A percentile compares a stretch with the other conserved stretches of the same genome.
Conservation (phyloP, 2,113 vertebrate genomes). For the Myiozetetes cayanensis region DNA sequence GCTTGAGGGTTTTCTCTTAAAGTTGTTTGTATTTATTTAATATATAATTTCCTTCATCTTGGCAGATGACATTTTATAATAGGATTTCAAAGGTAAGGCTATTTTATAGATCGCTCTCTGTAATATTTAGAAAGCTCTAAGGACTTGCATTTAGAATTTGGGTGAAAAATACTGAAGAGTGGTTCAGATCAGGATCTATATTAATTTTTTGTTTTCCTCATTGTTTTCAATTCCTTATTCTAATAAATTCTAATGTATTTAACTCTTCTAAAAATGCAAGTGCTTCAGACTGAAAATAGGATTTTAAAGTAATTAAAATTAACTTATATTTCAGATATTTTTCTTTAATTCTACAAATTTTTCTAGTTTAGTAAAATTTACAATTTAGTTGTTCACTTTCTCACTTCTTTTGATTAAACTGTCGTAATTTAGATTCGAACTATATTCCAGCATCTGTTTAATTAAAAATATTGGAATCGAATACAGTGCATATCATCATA, state of each 20-base stretch:
- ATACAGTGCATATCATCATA: neutral
- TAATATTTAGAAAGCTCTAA: neutral
- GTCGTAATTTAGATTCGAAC: neutral
- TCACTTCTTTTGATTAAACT: neutral
- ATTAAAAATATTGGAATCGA: neutral
- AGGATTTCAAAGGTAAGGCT: slow-evolving; percentile 10
- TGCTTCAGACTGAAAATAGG: neutral
- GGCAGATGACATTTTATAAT: neutral
- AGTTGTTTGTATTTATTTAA: neutral
- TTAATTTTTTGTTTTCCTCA: neutral
- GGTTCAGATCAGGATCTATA: neutral
- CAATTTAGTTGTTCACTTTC: neutral
- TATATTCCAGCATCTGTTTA: neutral
- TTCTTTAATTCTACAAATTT: neutral
- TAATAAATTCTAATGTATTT: neutral
- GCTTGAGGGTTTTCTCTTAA: neutral
- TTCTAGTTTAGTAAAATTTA: neutral
- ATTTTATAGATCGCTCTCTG: neutral
- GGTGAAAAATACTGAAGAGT: neutral
- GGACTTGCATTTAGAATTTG: neutral
- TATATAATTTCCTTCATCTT: neutral
- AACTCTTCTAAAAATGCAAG: neutral
- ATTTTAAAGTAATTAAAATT: neutral
- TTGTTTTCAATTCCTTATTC: neutral
- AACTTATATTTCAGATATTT: neutral